Evolutionary conservation across 1,140 invertebrate species (phyloP).

Genomic region (Apis cerana): DNA sequence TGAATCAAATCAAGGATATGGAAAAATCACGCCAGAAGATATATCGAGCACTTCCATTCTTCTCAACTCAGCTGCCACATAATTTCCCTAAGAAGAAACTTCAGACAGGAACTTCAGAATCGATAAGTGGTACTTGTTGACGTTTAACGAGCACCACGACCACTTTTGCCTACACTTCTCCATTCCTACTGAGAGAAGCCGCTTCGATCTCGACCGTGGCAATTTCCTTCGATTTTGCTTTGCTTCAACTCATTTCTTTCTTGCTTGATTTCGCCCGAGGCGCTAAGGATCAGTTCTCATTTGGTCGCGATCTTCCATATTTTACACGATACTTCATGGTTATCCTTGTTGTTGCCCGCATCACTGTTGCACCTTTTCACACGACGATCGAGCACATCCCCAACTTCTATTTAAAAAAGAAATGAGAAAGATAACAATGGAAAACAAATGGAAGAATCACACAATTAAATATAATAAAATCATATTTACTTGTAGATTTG

Average conservation of each 20-base stretch:
- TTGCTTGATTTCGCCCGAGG: background rate
- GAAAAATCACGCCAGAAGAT: too few species aligned
- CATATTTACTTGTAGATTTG: too few species aligned
- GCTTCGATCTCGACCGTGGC: background rate
- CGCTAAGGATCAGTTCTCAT: background rate
- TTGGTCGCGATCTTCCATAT: background rate
- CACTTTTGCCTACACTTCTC: background rate
- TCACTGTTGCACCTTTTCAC: background rate
- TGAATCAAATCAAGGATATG: too few species aligned
- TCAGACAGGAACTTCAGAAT: background rate
- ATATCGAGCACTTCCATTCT: background rate
- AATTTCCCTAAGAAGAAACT: background rate
- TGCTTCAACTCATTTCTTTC: too few species aligned
- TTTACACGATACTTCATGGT: background rate
- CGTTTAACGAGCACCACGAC: background rate
- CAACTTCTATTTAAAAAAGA: background rate
- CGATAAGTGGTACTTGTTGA: background rate
- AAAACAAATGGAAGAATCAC: too few species aligned
- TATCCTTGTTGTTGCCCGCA: background rate
- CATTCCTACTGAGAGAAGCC: background rate
- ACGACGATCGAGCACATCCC: background rate
- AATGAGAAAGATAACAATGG: background rate
- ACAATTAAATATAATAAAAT: too few species aligned
- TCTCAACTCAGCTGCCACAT: background rate
- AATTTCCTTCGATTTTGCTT: background rate